Evolutionary conservation across 2,113 vertebrate species (phyloP).

Genomic region (Nycticryphes semicollaris): DNA sequence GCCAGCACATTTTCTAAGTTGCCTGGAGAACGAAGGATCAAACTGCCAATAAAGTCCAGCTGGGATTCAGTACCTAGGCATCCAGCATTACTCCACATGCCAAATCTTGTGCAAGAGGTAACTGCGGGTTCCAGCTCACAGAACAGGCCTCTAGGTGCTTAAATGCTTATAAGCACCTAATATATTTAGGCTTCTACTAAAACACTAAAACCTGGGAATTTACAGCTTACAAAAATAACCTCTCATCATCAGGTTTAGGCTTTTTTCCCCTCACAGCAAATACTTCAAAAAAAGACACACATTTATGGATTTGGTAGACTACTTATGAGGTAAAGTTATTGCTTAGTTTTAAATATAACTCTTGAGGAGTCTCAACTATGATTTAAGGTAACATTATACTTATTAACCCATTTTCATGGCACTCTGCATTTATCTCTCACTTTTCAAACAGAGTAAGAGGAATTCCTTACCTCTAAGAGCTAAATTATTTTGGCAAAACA

Average conservation of each 20-base stretch:
- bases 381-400: not conserved
- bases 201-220: not conserved
- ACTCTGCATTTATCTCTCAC: not conserved
- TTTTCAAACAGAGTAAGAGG: not conserved
- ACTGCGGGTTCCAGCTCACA: not conserved
- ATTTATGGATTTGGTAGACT: not conserved
- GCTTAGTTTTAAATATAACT: not conserved
- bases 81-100: not conserved
- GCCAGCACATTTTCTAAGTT: not conserved
- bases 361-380: not conserved
- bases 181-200: not conserved
- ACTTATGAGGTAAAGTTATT: not conserved
- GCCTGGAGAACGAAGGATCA: not conserved
- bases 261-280: not conserved
- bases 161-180: not conserved
- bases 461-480: not conserved
- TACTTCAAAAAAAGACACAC: not conserved
- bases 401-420: not conserved
- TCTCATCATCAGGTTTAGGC: not conserved
- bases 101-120: not conserved
- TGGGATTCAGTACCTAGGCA: not conserved
- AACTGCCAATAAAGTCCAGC: not conserved
- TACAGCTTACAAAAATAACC: not conserved
- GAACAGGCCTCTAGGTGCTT: not conserved
- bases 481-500: not conserved